Evolutionary conservation across 1,140 invertebrate species (phyloP), one percentile per base, ranked within the genome.

Genomic region (Platyscapa corneri): DNA sequence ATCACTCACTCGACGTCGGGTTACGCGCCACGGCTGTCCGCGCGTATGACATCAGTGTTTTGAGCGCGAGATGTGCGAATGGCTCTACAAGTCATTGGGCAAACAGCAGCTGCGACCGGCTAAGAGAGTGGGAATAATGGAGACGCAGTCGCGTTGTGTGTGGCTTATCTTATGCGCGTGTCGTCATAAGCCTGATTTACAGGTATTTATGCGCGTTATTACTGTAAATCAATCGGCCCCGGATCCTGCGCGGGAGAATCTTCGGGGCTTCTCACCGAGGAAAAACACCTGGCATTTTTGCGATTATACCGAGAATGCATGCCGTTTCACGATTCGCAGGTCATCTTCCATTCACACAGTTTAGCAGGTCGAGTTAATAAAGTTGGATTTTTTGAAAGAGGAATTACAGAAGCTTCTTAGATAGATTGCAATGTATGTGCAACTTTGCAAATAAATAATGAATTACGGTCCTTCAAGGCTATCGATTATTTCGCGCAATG

Each of bases 181-280:
- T 65, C 56, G 60, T 60, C 79, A 91, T 89, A 89, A 90, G 90
- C 88, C 90, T 93, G 91, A 93, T 93, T 93, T 93, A 93, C 92
- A 90, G 91, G 88, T 89, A 91, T 89, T 91, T 89, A 89, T 91
- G 91, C 89, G 67, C 56, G 76, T 88, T 86, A 78, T 88, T 82
- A 90, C 87, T 82, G 87, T 91, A 91, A 91, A 91, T 91, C 90
- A 91, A 88, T 90, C 90, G 88, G 49, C 56, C 3, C 56, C 2
- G 60, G 42, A 67, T 34, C 39, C 2, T n/a, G 3, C 37, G 3
- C 30, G 34, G 72, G 65, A n/a, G 20, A 53, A 37, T 46, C 72
- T 42, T 39, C 34, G 75, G 14, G 7, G 74, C 39, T 16, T 46
- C 42, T 46, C 42, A 5, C 42, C 49, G 76, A 78, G 64, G 79